Percentiles rank a stretch among this genome's conserved stretches.
These are phyloP conservation scores for Lates calcarifer DNA, from an alignment of 2,113 vertebrate species.

Conservation along the genomic window DNA sequence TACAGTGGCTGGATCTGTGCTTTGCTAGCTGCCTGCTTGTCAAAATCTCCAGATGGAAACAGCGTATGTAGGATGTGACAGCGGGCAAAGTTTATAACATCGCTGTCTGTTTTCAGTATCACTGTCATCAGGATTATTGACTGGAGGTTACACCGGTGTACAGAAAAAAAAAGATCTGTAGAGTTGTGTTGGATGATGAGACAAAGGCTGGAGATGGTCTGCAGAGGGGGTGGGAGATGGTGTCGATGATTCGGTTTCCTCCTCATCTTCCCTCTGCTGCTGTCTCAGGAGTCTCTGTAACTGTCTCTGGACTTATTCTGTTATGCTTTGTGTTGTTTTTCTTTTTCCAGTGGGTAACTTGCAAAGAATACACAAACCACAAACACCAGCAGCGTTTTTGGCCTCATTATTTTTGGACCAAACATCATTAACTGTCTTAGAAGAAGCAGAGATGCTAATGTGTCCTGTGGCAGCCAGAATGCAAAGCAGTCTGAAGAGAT, in stretches of 20 bases:
- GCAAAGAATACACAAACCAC: neutral
- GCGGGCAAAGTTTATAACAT: constrained; percentile 39
- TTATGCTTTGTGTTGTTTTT: constrained; percentile 1
- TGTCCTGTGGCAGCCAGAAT: neutral
- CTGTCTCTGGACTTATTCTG: constrained; percentile 23
- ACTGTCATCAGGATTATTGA: constrained; percentile 18
- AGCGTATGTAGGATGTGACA: constrained; percentile 49
- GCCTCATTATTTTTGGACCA: neutral
- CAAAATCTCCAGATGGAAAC: constrained; percentile 51
- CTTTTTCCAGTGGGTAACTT: neutral
- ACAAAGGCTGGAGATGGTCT: constrained; percentile 35
- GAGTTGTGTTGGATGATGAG: constrained; percentile 17
- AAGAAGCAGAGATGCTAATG: neutral
- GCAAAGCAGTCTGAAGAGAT: neutral
- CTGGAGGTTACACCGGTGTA: constrained; percentile 17
- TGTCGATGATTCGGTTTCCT: constrained; percentile 30
- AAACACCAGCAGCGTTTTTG: constrained; percentile 1
- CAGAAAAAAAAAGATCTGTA: neutral
- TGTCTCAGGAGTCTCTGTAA: constrained; percentile 21
- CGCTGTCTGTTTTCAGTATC: constrained; percentile 42
- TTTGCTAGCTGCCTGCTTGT: constrained; percentile 7
- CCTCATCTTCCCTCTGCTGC: constrained; percentile 37
- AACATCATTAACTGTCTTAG: neutral
- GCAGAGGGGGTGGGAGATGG: constrained; percentile 38
- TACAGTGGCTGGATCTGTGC: neutral